phyloP scores from a whole-genome alignment of 2,888 invertebrate genomes.

The Tenthredo notha region DNA sequence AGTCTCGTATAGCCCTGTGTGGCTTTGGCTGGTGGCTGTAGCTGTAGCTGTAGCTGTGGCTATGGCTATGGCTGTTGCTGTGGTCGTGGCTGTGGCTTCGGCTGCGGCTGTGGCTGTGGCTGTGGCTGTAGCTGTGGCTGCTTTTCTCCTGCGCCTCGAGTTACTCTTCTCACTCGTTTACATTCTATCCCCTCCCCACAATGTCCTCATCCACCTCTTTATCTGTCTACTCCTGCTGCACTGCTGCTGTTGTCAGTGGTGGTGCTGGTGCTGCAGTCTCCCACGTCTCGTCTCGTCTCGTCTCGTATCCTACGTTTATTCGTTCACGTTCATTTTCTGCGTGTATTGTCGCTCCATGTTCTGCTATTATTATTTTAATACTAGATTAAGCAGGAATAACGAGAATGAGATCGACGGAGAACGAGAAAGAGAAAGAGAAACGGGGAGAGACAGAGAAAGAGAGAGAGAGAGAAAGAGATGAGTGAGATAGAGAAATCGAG shows the following conservation, averaged over 20 bases:
- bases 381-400: slow-evolving; percentile 51
- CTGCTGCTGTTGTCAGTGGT: slow-evolving; percentile 1
- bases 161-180: slow-evolving; percentile 56
- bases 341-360: slow-evolving; percentile 14
- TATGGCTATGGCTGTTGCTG: neutral
- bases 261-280: neutral
- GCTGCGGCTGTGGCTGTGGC: neutral
- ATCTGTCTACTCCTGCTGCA: neutral
- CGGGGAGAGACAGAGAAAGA: too few species aligned
- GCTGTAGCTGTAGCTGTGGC: too few species aligned
- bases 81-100: slow-evolving; percentile 22
- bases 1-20: neutral
- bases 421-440: neutral
- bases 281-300: slow-evolving; percentile 11
- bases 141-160: neutral
- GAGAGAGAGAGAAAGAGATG: neutral
- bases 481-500: neutral
- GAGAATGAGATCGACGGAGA: neutral
- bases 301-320: neutral
- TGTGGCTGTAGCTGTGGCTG: neutral
- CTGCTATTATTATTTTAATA: slow-evolving; percentile 52
- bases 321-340: slow-evolving; percentile 20
- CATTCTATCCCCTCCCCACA: slow-evolving; percentile 41
- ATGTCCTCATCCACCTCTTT: slow-evolving; percentile 53
- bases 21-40: neutral